Evolutionary conservation across 1,140 invertebrate species (phyloP), one percentile per base, ranked within the genome.

Genomic region (Drosophila rhopaloa): DNA sequence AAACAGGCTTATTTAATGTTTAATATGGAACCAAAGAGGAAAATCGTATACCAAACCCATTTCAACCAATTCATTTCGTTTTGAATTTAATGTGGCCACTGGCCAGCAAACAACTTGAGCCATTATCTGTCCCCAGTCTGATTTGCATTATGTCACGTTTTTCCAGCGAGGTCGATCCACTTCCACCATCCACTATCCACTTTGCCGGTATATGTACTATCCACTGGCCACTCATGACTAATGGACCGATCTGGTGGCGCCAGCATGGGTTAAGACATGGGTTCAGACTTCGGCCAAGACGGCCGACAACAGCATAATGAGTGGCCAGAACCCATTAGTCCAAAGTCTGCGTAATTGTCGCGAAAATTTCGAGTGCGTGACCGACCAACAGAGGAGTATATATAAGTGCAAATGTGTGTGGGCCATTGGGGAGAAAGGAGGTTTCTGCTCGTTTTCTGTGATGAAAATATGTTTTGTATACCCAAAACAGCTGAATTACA

Each of bases 91-190:
- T 37, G 37, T 43, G 59, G 56, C 46, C 56, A 38, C 27, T 43
- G 59, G 56, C 46, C 56, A 38, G 35, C 63, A 51, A n/a, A 16
- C 68, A 56, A 19, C 66, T 55, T 58, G 10, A 24, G 10, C 46
- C 13, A 76, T 75, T 57, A 76, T 76, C 53, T 41, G 29, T 43
- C 59, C 55, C 27, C 35, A 6, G 67, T 24, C 32, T 53, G 47
- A 76, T 76, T 59, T 67, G 73, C 61, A 76, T 76, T 76, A 57
- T 75, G 73, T 76, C 73, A 76, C 72, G 73, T 76, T 76, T 76
- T 67, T 48, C 48, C 48, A 41, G 13, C 48, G 57, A 71, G 68
- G 68, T 71, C 68, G 71, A 58, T 70, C 65, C 67, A 71, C 67
- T 71, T 58, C 58, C 57, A 37, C 58, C 14, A 13, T 47, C 32